Evolutionary conservation across 1,140 invertebrate species (phyloP), one percentile per base, ranked within the genome.

Genomic region (Steinernema khuongi): DNA sequence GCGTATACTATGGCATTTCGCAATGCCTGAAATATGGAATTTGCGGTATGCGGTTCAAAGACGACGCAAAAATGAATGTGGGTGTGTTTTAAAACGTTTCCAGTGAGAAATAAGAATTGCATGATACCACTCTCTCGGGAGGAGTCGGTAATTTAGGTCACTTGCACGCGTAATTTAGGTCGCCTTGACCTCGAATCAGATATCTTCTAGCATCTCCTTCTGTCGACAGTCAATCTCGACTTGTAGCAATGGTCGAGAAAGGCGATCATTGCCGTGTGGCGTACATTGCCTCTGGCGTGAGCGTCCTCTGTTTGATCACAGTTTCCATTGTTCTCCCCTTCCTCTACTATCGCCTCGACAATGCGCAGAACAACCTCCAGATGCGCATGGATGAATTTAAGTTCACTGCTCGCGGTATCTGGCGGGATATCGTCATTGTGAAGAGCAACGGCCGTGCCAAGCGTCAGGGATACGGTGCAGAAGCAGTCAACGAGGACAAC

Each of bases 321-420:
- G 44, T 83, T 43, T 76, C 41, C 41, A 28, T 82, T 32, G 70
- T 79, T 18, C 66, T 83, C 19, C 81, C 82, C 2, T 22, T 78
- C 7, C 22, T 83, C 28, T 41, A 81, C 36, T 72, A 70, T 41
- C 81, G 73, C n/a, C 74, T 83, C 26, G 75, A 83, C 32, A 68
- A 76, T n/a, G 82, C 82, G 17, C 76, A 80, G 7, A 76, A 44
- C 32, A 60, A 79, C 41, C 78, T 85, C 31, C 74, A 85, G 68
- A 74, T 71, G 29, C 70, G 82, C 75, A 83, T 83, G 82, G 77
- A 77, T 22, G 78, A 75, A 22, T 83, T 83, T 74, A 79, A 79
- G 82, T 83, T 71, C 67, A 71, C 76, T 26, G 73, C 81, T 33
- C 74, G 78, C 14, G 70, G 71, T 32, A 82, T 82, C 67, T 82